A percentile compares a stretch with the other conserved stretches of the same genome.
Conservation (phyloP, 1,140 invertebrate genomes). For the Hyposmocoma kahamanoa region DNA sequence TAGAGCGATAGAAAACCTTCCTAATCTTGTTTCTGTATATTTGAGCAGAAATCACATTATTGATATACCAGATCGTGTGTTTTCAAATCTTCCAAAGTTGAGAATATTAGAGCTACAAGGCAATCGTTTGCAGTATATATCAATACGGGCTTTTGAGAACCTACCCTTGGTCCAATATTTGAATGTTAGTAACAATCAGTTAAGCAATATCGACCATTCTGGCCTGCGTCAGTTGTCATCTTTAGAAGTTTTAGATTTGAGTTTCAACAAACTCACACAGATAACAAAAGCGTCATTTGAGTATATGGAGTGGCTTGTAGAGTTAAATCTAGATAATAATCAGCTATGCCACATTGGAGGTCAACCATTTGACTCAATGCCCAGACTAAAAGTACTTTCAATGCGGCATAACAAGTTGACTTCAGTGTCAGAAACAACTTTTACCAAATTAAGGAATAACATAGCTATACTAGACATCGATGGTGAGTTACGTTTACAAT, state of each 20-base stretch:
- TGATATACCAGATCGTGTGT: constrained; percentile 81
- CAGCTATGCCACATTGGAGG: constrained; percentile 81
- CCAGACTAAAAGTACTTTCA: constrained; percentile 84
- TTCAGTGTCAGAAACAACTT: constrained; percentile 82
- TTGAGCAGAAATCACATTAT: constrained; percentile 84
- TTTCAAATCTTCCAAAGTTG: constrained; percentile 84
- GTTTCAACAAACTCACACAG: constrained; percentile 83
- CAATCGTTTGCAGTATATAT: constrained; percentile 83
- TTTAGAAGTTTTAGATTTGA: constrained; percentile 87
- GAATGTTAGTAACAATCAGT: constrained; percentile 86
- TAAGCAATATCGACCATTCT: constrained; percentile 80
- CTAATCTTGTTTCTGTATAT: constrained; percentile 84
- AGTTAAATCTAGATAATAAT: constrained; percentile 87
- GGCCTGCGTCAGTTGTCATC: constrained; percentile 82
- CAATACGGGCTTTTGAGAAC: constrained; percentile 84
- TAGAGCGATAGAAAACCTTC: constrained; percentile 84
- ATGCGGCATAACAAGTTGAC: constrained; percentile 86
- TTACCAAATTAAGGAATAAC: constrained; percentile 83
- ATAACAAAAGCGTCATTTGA: constrained; percentile 78
- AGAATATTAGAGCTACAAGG: constrained; percentile 86
- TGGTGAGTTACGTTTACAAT: constrained; percentile 74
- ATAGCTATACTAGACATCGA: constrained; percentile 89
- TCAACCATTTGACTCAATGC: constrained; percentile 87
- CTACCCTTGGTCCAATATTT: constrained; percentile 85
- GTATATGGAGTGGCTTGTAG: constrained; percentile 88